phyloP scores from a whole-genome alignment of 2,888 invertebrate genomes.

The Cancer borealis region DNA sequence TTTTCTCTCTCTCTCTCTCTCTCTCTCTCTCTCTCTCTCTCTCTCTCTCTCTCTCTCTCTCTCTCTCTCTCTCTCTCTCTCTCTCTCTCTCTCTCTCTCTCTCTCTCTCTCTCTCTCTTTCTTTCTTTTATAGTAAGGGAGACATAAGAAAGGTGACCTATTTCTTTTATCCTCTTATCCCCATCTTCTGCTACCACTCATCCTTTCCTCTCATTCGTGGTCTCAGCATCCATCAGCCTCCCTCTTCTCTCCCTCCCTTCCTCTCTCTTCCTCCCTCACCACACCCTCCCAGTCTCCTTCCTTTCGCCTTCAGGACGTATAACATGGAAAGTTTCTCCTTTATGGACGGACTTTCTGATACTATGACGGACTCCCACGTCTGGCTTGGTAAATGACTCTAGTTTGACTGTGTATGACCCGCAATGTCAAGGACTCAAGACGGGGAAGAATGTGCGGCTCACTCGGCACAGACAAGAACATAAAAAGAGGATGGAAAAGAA shows the following conservation, averaged over 20 bases:
- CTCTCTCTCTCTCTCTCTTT: neutral
- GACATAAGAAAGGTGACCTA: neutral
- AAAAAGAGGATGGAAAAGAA: neutral
- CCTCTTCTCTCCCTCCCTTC: neutral
- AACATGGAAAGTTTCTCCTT: neutral
- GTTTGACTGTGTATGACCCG: neutral
- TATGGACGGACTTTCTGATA: neutral
- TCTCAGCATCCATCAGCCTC: neutral
- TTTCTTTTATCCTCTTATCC: neutral
- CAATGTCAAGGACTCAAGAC: neutral
- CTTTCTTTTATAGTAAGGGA: neutral
- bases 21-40: no score
- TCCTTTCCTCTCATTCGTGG: neutral
- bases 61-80: slow-evolving; percentile 1
- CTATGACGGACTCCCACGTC: neutral
- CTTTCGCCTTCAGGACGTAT: neutral
- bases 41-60: neutral
- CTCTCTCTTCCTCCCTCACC: neutral
- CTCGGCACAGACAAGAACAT: neutral
- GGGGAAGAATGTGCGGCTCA: neutral
- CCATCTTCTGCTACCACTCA: neutral
- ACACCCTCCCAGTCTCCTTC: neutral
- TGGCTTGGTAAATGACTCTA: neutral
- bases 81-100: slow-evolving; percentile 1
- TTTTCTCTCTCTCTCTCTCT: no score